Percentiles rank a stretch among this genome's conserved stretches.
Conservation (phyloP, 2,888 invertebrate genomes). For the Gastrophysa polygoni region DNA sequence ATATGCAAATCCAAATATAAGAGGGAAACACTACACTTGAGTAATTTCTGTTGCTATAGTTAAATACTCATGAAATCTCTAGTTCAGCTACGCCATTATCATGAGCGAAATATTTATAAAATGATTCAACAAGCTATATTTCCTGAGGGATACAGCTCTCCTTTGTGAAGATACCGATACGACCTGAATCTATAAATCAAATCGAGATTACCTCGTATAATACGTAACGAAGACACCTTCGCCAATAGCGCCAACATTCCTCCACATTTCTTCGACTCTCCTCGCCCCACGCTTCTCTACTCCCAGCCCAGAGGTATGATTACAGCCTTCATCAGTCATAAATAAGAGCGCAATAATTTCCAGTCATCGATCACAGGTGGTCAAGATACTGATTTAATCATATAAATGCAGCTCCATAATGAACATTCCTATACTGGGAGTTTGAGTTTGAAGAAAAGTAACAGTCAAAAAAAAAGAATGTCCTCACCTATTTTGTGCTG, state of each 20-base stretch:
- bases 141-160: background rate
- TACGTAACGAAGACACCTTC: background rate
- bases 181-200: background rate
- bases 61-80: too few species aligned
- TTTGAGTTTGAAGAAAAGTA: background rate
- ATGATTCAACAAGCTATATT: background rate
- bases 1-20: too few species aligned
- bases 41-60: too few species aligned
- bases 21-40: too few species aligned
- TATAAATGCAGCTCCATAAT: background rate
- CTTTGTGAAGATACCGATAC: background rate
- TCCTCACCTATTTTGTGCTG: too few species aligned
- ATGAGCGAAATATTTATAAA: too few species aligned
- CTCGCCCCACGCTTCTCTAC: background rate
- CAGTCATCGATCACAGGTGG: constrained; percentile 22
- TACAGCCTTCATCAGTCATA: constrained; percentile 10
- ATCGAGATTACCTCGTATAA: background rate
- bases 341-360: constrained; percentile 19
- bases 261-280: background rate
- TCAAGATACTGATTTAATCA: background rate
- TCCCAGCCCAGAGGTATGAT: constrained; percentile 8
- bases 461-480: too few species aligned
- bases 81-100: too few species aligned
- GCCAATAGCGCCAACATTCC: constrained; percentile 5
- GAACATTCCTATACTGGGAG: background rate